Conservation (phyloP, 35 echinoderm and acorn worm species). For the Anneissia japonica region DNA sequence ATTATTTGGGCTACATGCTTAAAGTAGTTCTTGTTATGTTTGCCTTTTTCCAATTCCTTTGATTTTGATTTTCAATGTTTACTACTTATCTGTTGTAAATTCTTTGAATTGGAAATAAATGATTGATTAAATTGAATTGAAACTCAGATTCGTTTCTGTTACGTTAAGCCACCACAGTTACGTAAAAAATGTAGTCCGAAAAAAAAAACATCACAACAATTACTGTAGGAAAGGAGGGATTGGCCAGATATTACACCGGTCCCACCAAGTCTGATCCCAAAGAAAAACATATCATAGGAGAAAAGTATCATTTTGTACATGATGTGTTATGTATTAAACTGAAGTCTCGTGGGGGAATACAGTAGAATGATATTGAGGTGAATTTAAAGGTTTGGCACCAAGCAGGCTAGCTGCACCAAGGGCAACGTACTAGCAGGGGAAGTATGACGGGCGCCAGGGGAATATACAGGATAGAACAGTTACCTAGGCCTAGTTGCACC, state of each 20-base stretch:
- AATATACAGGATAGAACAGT: background rate
- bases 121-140: too few species aligned
- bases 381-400: background rate
- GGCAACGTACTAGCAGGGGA: background rate
- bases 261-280: background rate
- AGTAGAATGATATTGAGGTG: background rate
- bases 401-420: background rate
- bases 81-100: too few species aligned
- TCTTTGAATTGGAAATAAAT: too few species aligned
- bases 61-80: too few species aligned
- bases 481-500: background rate
- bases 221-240: background rate
- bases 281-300: background rate
- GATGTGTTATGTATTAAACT: background rate
- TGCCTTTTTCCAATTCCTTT: too few species aligned
- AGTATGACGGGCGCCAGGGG: background rate
- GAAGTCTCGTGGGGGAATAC: background rate
- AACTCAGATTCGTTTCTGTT: too few species aligned
- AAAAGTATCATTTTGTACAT: constrained; percentile 2
- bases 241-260: background rate
- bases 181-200: background rate
- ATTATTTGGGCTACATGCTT: too few species aligned
- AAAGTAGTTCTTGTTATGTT: too few species aligned
- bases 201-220: background rate
- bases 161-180: background rate